Evolutionary conservation across 2,797 vertebrate genomes (phyloP).

Genomic region (Schizothorax lantsangensis): DNA sequence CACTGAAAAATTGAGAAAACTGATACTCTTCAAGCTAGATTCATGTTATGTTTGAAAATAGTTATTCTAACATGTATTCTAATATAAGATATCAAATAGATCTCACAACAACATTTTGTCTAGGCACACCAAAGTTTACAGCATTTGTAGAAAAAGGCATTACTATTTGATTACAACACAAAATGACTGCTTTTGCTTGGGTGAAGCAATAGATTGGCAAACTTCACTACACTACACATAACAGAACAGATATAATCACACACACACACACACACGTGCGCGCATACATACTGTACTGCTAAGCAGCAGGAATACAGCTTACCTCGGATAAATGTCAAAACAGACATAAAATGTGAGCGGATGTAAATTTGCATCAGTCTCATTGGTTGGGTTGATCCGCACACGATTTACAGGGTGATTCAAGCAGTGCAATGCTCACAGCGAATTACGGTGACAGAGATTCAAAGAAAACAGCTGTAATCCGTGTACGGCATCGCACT

Average conservation of each 20-base stretch:
- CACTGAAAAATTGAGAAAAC: background rate
- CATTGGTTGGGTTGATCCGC: constrained; percentile 33
- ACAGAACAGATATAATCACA: constrained; percentile 65
- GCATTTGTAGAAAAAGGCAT: constrained; percentile 2
- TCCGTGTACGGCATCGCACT: background rate
- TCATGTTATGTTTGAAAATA: background rate
- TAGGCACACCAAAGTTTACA: background rate
- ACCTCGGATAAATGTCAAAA: constrained; percentile 34
- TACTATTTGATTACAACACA: constrained; percentile 65
- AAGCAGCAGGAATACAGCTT: constrained; percentile 35
- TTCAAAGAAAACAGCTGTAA: constrained; percentile 28
- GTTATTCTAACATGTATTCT: background rate
- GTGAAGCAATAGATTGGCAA: constrained; percentile 58
- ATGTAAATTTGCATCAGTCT: constrained; percentile 35
- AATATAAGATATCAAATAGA: background rate
- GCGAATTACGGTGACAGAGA: constrained; percentile 15
- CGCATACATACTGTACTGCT: background rate
- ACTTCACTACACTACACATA: constrained; percentile 9
- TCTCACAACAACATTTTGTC: background rate
- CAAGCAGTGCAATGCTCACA: constrained; percentile 14
- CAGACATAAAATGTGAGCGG: constrained; percentile 30
- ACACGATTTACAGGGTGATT: constrained; percentile 36
- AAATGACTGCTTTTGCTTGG: constrained; percentile 61
- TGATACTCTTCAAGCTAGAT: background rate
- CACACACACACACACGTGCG: background rate